phyloP scores from a whole-genome alignment of 1,140 invertebrate species.

The Chlorops oryzae region DNA sequence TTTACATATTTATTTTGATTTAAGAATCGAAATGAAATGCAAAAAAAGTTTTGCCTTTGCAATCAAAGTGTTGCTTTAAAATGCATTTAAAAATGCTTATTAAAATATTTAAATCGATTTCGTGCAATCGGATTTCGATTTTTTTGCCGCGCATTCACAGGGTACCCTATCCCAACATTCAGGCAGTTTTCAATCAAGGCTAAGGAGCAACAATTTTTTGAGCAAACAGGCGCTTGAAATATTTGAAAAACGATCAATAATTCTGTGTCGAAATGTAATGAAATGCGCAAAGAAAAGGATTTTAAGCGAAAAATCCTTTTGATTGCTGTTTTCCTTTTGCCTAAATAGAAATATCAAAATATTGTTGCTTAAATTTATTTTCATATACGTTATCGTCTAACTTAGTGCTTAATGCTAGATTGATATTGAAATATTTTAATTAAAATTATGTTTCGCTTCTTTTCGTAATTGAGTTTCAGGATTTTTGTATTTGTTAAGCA shows the following conservation, averaged over 20 bases:
- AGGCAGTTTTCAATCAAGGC: slow-evolving; percentile 63
- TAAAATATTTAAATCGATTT: not conserved
- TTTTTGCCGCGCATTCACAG: slow-evolving; percentile 49
- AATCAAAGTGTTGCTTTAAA: too few species aligned
- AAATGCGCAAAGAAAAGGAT: slow-evolving; percentile 39
- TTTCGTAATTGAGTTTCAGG: too few species aligned
- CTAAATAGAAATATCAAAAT: slow-evolving; percentile 23
- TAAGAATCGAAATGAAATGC: too few species aligned
- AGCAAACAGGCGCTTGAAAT: slow-evolving; percentile 5
- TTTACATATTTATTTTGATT: too few species aligned
- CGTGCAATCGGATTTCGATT: too few species aligned
- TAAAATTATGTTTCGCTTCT: too few species aligned
- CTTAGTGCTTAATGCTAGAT: too few species aligned
- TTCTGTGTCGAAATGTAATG: slow-evolving; percentile 6
- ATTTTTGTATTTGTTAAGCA: too few species aligned
- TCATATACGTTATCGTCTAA: too few species aligned
- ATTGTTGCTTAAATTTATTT: slow-evolving; percentile 32
- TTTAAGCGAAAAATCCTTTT: slow-evolving; percentile 47
- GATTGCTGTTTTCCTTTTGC: slow-evolving; percentile 26
- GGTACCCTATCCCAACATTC: slow-evolving; percentile 98
- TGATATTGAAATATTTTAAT: too few species aligned
- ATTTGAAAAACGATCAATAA: not conserved
- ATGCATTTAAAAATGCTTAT: not conserved
- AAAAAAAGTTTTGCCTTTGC: too few species aligned
- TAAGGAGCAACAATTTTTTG: slow-evolving; percentile 40